Conservation (phyloP, 1,140 invertebrate species). For the Thalassaphorura encarpata region DNA sequence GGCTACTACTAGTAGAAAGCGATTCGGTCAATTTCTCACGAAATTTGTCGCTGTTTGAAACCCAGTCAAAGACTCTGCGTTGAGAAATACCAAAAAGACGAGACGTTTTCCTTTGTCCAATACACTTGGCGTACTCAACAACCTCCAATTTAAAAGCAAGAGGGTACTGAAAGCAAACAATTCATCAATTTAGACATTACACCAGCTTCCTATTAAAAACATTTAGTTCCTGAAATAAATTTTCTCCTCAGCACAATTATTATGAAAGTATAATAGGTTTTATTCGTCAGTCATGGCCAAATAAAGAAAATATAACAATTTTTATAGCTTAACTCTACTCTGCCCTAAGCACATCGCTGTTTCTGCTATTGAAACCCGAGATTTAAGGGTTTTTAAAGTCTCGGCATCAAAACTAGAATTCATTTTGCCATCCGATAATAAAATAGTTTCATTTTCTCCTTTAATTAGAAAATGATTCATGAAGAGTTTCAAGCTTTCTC, state of each 20-base stretch:
- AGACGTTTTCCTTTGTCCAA: constrained; percentile 26
- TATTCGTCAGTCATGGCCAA: too few species aligned
- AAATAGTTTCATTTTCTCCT: background rate
- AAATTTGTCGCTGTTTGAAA: constrained; percentile 1
- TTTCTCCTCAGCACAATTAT: too few species aligned
- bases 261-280: too few species aligned
- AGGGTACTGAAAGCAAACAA: constrained; percentile 30
- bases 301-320: background rate
- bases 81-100: constrained; percentile 32
- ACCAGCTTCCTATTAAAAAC: too few species aligned
- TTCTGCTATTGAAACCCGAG: constrained; percentile 26
- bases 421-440: background rate
- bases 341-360: constrained; percentile 19
- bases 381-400: constrained; percentile 7
- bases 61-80: constrained; percentile 33
- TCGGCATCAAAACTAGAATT: background rate
- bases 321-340: constrained; percentile 12
- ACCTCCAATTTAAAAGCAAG: constrained; percentile 32
- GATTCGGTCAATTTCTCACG: too few species aligned
- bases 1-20: too few species aligned
- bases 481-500: constrained; percentile 64
- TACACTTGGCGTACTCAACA: constrained; percentile 19
- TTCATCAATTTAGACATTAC: background rate
- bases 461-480: constrained; percentile 66
- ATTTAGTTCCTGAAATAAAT: too few species aligned